These are phyloP conservation scores for Sebastes diaconus DNA, from an alignment of 2,797 vertebrate genomes.

Conservation along the genomic window DNA sequence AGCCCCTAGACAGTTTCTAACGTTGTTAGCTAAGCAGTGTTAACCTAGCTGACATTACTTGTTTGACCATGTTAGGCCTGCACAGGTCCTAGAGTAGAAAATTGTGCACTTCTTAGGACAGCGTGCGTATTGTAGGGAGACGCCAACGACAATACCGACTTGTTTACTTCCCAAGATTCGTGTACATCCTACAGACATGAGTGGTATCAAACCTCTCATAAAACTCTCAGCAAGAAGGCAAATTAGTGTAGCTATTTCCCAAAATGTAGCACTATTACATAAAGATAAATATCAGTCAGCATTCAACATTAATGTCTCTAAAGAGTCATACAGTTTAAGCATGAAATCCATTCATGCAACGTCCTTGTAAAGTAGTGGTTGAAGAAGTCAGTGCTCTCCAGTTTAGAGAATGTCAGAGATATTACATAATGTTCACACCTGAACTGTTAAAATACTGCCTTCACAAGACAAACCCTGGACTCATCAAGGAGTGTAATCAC, in stretches of 20 bases:
- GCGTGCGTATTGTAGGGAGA: no score
- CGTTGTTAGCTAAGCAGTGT: no score
- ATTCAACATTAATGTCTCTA: slow-evolving; percentile 1
- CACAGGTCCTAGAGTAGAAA: no score
- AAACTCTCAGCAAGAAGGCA: not conserved
- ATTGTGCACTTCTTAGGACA: no score
- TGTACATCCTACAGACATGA: not conserved
- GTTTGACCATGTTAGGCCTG: no score
- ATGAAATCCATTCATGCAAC: slow-evolving; percentile 4
- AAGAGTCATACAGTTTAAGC: not conserved
- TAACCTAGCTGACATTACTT: no score
- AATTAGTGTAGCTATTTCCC: not conserved
- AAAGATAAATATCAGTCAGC: slow-evolving; percentile 9
- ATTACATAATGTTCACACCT: slow-evolving; percentile 21
- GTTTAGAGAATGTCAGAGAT: slow-evolving; percentile 24
- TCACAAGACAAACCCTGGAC: slow-evolving; percentile 31
- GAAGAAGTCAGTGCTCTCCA: slow-evolving; percentile 33
- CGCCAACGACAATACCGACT: no score
- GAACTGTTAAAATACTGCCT: slow-evolving; percentile 32
- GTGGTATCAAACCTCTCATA: not conserved
- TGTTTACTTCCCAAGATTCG: not conserved
- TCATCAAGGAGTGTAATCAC: not conserved
- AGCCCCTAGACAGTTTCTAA: no score
- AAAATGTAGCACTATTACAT: slow-evolving; percentile 14
- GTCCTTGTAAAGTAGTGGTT: slow-evolving; percentile 39